These are phyloP conservation scores for Macquaria ambigua DNA, from an alignment of 2,113 vertebrate species.

Conservation along the genomic window DNA sequence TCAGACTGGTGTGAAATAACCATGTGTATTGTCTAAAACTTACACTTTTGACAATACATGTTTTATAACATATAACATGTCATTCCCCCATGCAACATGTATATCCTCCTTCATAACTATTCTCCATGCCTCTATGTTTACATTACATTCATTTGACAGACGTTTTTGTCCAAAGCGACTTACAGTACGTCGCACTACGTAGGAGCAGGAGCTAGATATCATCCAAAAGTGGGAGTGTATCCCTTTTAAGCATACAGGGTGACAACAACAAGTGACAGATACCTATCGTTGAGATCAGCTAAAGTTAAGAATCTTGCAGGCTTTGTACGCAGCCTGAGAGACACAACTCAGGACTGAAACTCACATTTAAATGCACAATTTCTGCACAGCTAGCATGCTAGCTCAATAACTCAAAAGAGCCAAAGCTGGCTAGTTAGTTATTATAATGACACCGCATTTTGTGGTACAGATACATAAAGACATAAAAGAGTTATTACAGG, in stretches of 20 bases:
- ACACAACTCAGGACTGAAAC: not conserved
- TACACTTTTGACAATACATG: no score
- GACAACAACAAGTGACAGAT: not conserved
- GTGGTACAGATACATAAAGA: not conserved
- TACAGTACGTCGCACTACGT: not conserved
- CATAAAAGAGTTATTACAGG: rapidly evolving
- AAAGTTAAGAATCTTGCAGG: not conserved
- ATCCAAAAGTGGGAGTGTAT: not conserved
- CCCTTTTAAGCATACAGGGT: not conserved
- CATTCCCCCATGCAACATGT: not conserved
- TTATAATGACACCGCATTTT: not conserved
- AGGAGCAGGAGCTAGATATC: not conserved
- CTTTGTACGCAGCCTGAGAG: not conserved
- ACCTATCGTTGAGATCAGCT: no score
- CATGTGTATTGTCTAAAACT: not conserved
- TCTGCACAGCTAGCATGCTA: constrained; percentile 27
- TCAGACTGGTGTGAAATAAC: not conserved
- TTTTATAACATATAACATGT: not conserved
- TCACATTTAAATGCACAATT: not conserved
- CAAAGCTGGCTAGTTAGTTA: no score
- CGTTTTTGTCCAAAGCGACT: not conserved
- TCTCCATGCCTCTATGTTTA: not conserved
- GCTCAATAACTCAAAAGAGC: not conserved
- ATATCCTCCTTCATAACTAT: not conserved
- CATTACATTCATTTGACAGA: not conserved